phyloP scores from a whole-genome alignment of 2,888 invertebrate species.

The Agonopterix heracliana region DNA sequence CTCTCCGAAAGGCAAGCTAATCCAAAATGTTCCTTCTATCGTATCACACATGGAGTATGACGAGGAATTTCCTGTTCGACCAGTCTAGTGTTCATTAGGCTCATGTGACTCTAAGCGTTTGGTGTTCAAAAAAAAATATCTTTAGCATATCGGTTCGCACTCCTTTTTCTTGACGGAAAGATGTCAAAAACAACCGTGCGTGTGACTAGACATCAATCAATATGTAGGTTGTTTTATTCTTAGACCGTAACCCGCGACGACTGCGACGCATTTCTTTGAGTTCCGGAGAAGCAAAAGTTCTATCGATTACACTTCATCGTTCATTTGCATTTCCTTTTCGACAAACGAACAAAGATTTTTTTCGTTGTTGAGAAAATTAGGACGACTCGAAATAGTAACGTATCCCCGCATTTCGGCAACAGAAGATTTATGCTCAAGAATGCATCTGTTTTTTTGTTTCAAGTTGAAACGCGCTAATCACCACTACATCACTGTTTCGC shows the following conservation, averaged over 20 bases:
- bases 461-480: constrained; percentile 40
- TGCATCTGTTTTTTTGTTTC: constrained; percentile 46
- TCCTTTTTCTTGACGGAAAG: constrained; percentile 55
- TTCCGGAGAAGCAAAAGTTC: constrained; percentile 12
- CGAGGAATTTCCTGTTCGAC: constrained; percentile 46
- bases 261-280: constrained; percentile 31
- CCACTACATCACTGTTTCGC: constrained; percentile 30
- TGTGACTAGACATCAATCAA: constrained; percentile 67
- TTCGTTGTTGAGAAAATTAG: not conserved
- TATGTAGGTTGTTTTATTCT: constrained; percentile 55
- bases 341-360: not conserved
- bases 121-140: constrained; percentile 47
- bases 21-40: not conserved
- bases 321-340: not conserved
- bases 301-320: not conserved
- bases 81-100: constrained; percentile 27
- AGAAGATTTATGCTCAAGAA: constrained; percentile 34
- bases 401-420: no score
- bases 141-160: constrained; percentile 47
- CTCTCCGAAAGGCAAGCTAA: not conserved
- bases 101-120: constrained; percentile 28
- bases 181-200: constrained; percentile 64
- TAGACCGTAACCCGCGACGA: constrained; percentile 39
- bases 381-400: no score
- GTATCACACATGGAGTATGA: constrained; percentile 27